Evolutionary conservation across 1,140 invertebrate genomes (phyloP), one percentile per base, ranked within the genome.

Genomic region (Trichonephila inaurata): DNA sequence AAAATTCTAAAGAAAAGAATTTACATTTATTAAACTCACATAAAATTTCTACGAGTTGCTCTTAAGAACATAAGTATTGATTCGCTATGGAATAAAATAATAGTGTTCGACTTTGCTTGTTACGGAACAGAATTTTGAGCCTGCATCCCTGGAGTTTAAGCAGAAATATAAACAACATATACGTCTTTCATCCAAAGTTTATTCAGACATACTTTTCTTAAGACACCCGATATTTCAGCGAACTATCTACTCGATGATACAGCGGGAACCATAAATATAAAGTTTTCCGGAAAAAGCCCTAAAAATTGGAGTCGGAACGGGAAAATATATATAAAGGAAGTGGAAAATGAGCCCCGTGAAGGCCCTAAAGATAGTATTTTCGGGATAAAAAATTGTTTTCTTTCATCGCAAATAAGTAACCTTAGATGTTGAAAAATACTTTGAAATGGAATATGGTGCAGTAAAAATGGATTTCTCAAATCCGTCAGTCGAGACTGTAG

Each of bases 161-260:
- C 72, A 77, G 72, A 77, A 33, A 77, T 77, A 40, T 77, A 77
- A 77, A 77, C 72, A 77, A 33, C 24, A 21, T 21, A 64, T 64
- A 21, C 62, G 21, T 64, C 62, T 64, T 64, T 18, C 72, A 6
- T 4, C 28, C 72, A 18, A 33, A 33, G 72, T 16, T 40, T 77
- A 33, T 33, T 77, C 28, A 33, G 72, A 77, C 72, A 18, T 77
- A 77, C 72, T 77, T 77, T 77, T 77, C 33, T 77, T 40, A 77
- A 77, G 72, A 77, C 72, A 77, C 28, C 72, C 72, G 72, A 77
- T 77, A 77, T 77, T 77, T 77, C 72, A 77, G 28, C 33, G 72
- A 77, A 77, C 69, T 77, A 33, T 18, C 72, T 77, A 33, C 33
- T 77, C 72, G 72, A 77, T 33, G 28, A 77, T 72, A 72, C 69